A percentile compares a stretch with the other conserved stretches of the same genome.
These are phyloP conservation scores for Cryptus armator DNA, from an alignment of 2,888 invertebrate genomes.

Conservation along the genomic window DNA sequence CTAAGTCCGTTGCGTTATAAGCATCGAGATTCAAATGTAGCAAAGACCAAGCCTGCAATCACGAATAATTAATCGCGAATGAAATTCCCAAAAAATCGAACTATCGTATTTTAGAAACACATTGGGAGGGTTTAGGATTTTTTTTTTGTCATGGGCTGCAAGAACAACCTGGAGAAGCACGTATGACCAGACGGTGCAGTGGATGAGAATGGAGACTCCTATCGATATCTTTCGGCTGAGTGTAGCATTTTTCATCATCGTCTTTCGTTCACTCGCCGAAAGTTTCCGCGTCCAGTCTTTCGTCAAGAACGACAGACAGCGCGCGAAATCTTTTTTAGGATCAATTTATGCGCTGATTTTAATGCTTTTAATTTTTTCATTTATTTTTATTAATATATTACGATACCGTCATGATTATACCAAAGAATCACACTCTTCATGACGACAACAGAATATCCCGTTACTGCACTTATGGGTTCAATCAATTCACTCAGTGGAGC, in stretches of 20 bases:
- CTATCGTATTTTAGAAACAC: background rate
- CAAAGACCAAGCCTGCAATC: background rate
- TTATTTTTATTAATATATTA: too few relatives aligned
- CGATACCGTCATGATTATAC: too few relatives aligned
- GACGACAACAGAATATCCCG: background rate
- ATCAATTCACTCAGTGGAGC: too few relatives aligned
- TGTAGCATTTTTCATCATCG: conserved; percentile 2
- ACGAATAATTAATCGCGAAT: background rate
- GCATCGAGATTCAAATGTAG: background rate
- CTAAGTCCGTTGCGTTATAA: background rate
- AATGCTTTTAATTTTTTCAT: too few relatives aligned
- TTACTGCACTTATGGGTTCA: background rate
- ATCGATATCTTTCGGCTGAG: background rate
- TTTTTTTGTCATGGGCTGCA: background rate
- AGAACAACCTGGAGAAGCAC: background rate
- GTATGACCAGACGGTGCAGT: background rate
- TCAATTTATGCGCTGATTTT: background rate
- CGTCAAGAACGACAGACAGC: background rate
- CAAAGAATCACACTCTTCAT: too few relatives aligned
- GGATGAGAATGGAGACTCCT: conserved; percentile 8
- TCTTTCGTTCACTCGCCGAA: background rate
- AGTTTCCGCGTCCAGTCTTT: background rate
- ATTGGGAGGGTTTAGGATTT: background rate
- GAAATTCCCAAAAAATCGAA: too few relatives aligned
- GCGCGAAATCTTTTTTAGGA: background rate